These are phyloP conservation scores for Cephonodes hylas DNA, from an alignment of 2,888 invertebrate species.

Conservation along the genomic window DNA sequence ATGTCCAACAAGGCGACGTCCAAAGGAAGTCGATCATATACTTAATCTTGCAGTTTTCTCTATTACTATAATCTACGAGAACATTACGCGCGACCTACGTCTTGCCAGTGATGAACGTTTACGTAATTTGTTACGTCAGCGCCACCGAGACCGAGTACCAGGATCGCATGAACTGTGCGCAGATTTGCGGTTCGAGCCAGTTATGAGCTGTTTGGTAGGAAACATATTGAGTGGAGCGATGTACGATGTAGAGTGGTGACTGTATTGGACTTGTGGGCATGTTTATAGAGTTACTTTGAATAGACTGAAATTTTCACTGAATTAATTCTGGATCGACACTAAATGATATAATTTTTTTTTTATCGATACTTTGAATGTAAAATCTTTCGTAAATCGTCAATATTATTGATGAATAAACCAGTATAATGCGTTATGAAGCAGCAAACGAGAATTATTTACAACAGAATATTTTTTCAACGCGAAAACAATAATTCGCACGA, in stretches of 20 bases:
- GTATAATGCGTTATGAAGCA: too few species aligned
- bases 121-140: neutral
- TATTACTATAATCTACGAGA: neutral
- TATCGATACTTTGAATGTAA: too few species aligned
- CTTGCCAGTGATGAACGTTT: neutral
- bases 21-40: neutral
- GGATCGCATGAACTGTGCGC: slow-evolving; percentile 29
- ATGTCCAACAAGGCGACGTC: neutral
- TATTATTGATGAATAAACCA: too few species aligned
- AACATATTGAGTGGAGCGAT: neutral
- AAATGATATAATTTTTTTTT: too few species aligned
- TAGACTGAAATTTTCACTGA: too few species aligned
- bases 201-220: neutral
- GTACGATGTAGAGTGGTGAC: neutral
- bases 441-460: too few species aligned
- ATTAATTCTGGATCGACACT: too few species aligned
- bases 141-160: slow-evolving; percentile 25
- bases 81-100: neutral
- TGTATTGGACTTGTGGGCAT: neutral
- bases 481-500: too few species aligned
- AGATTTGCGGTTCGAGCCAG: slow-evolving; percentile 28
- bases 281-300: neutral
- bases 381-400: too few species aligned
- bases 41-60: neutral
- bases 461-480: too few species aligned